phyloP scores from a whole-genome alignment of 2,797 vertebrate genomes.

The Dermochelys coriacea region DNA sequence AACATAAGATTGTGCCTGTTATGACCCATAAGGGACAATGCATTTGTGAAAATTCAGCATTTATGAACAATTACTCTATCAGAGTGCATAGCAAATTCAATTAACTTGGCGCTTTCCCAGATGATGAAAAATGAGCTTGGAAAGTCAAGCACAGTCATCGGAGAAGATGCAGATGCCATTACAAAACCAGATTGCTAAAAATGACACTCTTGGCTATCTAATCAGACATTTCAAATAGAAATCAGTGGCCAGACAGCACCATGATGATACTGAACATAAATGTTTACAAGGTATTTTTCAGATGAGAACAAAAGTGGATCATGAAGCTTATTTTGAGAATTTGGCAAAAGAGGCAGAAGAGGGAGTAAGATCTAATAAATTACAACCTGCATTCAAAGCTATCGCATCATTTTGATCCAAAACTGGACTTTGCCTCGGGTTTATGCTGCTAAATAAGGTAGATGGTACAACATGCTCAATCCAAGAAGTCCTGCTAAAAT shows the following conservation, averaged over 20 bases:
- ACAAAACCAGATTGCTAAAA: neutral
- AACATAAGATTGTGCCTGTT: neutral
- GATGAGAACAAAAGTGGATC: neutral
- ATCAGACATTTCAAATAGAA: neutral
- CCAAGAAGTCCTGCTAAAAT: neutral
- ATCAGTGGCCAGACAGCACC: neutral
- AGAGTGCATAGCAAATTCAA: neutral
- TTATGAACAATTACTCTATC: neutral
- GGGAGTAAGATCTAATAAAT: neutral
- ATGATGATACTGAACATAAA: neutral
- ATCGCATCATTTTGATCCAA: neutral
- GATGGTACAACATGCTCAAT: too few relatives aligned
- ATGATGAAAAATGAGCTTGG: neutral
- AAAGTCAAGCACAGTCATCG: neutral
- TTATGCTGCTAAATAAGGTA: neutral
- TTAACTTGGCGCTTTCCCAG: neutral
- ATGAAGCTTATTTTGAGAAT: neutral
- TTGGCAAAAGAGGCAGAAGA: neutral
- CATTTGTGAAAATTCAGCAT: neutral
- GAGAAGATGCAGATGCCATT: neutral
- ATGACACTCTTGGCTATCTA: neutral
- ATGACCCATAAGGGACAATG: neutral
- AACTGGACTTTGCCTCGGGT: neutral
- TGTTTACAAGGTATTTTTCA: neutral
- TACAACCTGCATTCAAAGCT: neutral